These are phyloP conservation scores for Glomeris maerens DNA, from an alignment of 1,140 invertebrate genomes.

Conservation along the genomic window DNA sequence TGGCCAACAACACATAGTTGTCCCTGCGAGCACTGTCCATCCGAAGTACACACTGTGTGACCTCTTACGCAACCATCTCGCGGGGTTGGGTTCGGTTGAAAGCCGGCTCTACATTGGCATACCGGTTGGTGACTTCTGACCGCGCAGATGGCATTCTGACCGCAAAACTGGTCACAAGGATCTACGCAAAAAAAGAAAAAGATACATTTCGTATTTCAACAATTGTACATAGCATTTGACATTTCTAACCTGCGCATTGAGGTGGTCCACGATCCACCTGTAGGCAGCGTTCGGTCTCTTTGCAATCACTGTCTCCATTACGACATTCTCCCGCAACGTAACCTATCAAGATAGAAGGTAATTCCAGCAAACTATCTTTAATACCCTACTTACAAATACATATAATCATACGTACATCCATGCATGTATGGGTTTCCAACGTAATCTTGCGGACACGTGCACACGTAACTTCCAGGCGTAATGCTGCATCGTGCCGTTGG, in stretches of 20 bases:
- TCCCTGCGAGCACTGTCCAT: conserved; percentile 53
- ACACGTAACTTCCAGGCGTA: conserved; percentile 43
- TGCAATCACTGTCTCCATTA: conserved; percentile 54
- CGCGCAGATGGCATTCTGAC: conserved; percentile 57
- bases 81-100: conserved; percentile 42
- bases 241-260: conserved; percentile 31
- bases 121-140: conserved; percentile 54
- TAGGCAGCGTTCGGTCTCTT: conserved; percentile 30
- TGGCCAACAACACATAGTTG: conserved; percentile 64
- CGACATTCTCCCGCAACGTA: conserved; percentile 39
- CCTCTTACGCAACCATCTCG: conserved; percentile 56
- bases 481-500: conserved; percentile 58
- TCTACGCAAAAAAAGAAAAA: too few relatives aligned
- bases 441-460: conserved; percentile 48
- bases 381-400: neutral
- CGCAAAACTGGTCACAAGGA: conserved; percentile 48
- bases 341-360: conserved; percentile 8
- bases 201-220: too few relatives aligned
- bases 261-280: conserved; percentile 44
- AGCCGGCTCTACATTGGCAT: conserved; percentile 57
- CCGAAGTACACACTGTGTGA: conserved; percentile 45
- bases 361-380: neutral
- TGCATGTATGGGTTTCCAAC: conserved; percentile 25
- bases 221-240: too few relatives aligned
- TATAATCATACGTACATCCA: conserved; percentile 7